phyloP scores from a whole-genome alignment of 2,797 vertebrate genomes.

The Pipistrellus kuhlii region DNA sequence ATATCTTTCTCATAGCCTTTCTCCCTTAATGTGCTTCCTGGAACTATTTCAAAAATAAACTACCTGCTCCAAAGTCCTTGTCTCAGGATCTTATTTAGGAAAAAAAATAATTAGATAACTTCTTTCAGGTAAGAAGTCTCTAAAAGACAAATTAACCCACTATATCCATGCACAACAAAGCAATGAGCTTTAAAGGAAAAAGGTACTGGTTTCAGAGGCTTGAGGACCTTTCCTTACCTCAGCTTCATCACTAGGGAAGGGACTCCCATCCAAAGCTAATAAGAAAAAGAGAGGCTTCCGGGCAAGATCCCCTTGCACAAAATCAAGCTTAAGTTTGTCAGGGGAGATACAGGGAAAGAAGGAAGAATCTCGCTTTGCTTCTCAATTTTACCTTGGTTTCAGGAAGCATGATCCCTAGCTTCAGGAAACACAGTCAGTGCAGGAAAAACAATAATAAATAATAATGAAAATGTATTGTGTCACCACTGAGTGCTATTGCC shows the following conservation, averaged over 20 bases:
- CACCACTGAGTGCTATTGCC: background rate
- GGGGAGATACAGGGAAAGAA: background rate
- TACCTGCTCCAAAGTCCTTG: background rate
- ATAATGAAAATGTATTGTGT: slow-evolving; percentile 1
- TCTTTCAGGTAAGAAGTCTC: slow-evolving; percentile 43
- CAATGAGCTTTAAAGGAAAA: background rate
- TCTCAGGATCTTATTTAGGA: background rate
- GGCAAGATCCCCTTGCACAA: background rate
- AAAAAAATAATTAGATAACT: slow-evolving; percentile 16
- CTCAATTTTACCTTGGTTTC: background rate
- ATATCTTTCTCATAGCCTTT: background rate
- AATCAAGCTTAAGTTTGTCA: background rate
- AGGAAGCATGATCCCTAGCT: background rate
- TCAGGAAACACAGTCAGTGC: background rate
- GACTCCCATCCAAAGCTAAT: background rate
- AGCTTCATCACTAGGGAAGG: background rate
- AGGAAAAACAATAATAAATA: slow-evolving; percentile 25
- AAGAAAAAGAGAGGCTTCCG: background rate
- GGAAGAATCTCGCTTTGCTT: background rate
- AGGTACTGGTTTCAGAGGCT: background rate
- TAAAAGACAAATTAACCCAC: slow-evolving; percentile 4
- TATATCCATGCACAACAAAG: background rate
- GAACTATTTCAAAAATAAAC: slow-evolving; percentile 28
- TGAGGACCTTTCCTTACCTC: background rate
- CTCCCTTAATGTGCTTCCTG: background rate